phyloP scores from a whole-genome alignment of 92 coral and sea anemone genomes.

The Heliopora coerulea region DNA sequence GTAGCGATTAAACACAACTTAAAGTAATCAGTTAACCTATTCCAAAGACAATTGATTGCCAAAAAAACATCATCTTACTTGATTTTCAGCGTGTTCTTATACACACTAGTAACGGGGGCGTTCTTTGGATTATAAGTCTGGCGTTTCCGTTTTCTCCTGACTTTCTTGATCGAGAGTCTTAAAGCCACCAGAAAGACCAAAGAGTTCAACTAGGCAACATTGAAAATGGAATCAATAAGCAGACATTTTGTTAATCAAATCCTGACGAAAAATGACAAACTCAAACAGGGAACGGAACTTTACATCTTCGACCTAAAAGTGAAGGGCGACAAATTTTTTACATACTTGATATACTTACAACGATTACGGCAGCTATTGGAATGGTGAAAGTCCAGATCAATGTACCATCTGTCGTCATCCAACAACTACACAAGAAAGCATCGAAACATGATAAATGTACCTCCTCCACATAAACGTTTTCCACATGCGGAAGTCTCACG shows the following conservation, averaged over 20 bases:
- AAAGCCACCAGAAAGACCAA: slow-evolving; percentile 89
- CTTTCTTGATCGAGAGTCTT: slow-evolving; percentile 60
- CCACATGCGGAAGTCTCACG: too few relatives aligned
- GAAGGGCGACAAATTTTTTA: too few relatives aligned
- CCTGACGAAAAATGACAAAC: too few relatives aligned
- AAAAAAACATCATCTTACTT: too few relatives aligned
- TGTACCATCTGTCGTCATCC: slow-evolving; percentile 94
- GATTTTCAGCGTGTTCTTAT: slow-evolving; percentile 39
- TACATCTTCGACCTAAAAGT: too few relatives aligned
- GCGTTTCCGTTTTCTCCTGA: slow-evolving; percentile 71
- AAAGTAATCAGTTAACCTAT: too few relatives aligned
- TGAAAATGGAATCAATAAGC: background rate
- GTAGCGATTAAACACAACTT: too few relatives aligned
- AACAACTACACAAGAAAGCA: slow-evolving; percentile 63
- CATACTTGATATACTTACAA: slow-evolving; percentile 74
- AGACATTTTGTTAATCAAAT: too few relatives aligned
- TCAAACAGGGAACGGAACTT: too few relatives aligned
- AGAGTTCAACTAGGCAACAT: slow-evolving; percentile 64
- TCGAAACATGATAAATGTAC: background rate
- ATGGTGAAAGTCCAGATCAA: slow-evolving; percentile 90
- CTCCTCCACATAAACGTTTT: too few relatives aligned
- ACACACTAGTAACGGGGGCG: slow-evolving; percentile 29
- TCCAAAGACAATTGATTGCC: background rate
- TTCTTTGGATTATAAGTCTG: slow-evolving; percentile 64
- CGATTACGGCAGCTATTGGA: slow-evolving; percentile 70